Conservation (phyloP, 2,113 vertebrate genomes). For the Petaurus breviceps region DNA sequence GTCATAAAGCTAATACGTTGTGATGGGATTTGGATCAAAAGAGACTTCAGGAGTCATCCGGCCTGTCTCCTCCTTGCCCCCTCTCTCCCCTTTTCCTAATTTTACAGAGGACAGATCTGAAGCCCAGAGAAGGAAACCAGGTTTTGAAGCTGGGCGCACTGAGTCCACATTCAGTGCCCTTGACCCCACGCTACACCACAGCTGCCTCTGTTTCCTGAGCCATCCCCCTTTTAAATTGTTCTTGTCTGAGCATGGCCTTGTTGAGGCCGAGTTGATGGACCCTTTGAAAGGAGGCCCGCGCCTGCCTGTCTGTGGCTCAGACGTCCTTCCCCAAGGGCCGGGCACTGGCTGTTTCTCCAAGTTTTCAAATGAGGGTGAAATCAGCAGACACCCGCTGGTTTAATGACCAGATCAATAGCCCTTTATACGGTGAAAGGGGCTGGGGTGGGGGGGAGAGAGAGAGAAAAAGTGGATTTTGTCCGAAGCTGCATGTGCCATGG, state of each 20-base stretch:
- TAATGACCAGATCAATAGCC: not conserved
- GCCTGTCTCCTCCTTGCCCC: not conserved
- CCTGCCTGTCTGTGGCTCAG: not conserved
- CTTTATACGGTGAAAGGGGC: not conserved
- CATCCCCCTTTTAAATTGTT: not conserved
- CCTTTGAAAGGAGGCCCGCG: not conserved
- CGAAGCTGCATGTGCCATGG: not conserved
- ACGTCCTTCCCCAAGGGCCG: not conserved
- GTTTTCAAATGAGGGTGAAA: constrained; percentile 2
- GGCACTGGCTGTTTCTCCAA: not conserved
- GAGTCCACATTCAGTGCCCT: not conserved
- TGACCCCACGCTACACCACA: not conserved
- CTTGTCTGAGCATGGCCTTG: not conserved
- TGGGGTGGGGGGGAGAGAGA: not conserved
- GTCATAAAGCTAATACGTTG: not conserved
- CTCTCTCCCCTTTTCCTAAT: not conserved
- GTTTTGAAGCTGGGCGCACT: not conserved
- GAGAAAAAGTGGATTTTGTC: not conserved
- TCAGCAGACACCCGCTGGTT: not conserved
- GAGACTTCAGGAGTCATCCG: not conserved
- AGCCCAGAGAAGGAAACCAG: not conserved
- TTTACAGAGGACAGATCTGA: not conserved
- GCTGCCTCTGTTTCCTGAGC: not conserved
- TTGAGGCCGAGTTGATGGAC: not conserved
- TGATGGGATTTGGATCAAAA: not conserved